phyloP scores from a whole-genome alignment of 2,888 invertebrate genomes.

The Plagodis pulveraria region DNA sequence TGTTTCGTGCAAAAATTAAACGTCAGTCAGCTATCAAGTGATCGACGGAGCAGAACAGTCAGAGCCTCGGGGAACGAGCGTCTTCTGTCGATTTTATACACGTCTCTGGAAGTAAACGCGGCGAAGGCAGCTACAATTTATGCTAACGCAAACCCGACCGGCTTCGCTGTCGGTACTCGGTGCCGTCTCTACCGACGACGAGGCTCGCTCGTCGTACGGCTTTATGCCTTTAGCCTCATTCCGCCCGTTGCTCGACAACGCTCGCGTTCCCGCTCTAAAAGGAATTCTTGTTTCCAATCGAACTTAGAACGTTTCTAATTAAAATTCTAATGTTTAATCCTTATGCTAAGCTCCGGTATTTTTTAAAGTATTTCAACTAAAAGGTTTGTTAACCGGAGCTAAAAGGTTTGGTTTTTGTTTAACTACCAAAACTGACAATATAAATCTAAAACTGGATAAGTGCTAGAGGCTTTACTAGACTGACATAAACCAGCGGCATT shows the following conservation, averaged over 20 bases:
- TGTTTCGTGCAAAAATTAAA: constrained; percentile 68
- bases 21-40: constrained; percentile 71
- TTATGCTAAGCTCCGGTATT: constrained; percentile 9
- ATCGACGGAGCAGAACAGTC: constrained; percentile 62
- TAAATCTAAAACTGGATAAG: constrained; percentile 64
- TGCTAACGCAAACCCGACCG: constrained; percentile 63
- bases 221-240: constrained; percentile 53
- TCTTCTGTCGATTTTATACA: constrained; percentile 65
- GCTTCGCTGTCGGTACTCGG: constrained; percentile 37
- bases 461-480: constrained; percentile 59
- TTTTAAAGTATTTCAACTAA: too few relatives aligned
- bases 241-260: constrained; percentile 41
- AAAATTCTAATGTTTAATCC: constrained; percentile 46
- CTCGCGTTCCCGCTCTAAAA: constrained; percentile 42
- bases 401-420: constrained; percentile 35
- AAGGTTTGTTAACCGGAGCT: background rate
- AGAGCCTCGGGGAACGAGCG: constrained; percentile 56
- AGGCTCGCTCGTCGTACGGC: constrained; percentile 48
- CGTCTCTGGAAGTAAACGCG: constrained; percentile 57
- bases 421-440: constrained; percentile 34
- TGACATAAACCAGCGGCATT: constrained; percentile 61
- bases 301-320: constrained; percentile 52
- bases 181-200: constrained; percentile 29
- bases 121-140: constrained; percentile 61
- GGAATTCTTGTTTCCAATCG: constrained; percentile 51